A percentile compares a stretch with the other conserved stretches of the same genome.
Evolutionary conservation across 2,888 invertebrate species (phyloP).

Genomic region (Octodonta nipae): DNA sequence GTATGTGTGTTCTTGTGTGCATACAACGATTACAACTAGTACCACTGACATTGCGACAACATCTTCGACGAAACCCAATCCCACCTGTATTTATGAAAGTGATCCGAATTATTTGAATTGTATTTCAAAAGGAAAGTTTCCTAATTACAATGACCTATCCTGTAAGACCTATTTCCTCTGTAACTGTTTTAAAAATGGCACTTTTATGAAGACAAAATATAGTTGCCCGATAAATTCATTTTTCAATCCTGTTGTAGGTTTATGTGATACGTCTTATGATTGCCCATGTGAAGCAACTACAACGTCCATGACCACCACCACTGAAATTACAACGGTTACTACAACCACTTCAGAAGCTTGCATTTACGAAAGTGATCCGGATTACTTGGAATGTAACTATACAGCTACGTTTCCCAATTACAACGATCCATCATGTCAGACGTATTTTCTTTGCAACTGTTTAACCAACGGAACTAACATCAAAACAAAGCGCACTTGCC

Average conservation of each 20-base stretch:
- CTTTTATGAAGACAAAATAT: conserved; percentile 25
- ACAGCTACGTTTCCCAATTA: too few relatives aligned
- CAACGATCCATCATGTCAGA: too few relatives aligned
- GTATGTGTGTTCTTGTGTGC: conserved; percentile 32
- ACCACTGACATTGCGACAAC: too few relatives aligned
- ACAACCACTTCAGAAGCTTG: too few relatives aligned
- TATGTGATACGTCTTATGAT: conserved; percentile 35
- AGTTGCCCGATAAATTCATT: conserved; percentile 13
- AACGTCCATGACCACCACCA: background rate
- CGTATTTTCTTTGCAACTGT: too few relatives aligned
- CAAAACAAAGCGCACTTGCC: too few relatives aligned
- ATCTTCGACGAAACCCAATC: too few relatives aligned
- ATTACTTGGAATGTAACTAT: too few relatives aligned
- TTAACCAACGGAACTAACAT: too few relatives aligned
- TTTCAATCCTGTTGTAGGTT: conserved; percentile 31
- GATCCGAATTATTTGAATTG: conserved; percentile 13
- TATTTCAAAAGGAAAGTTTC: conserved; percentile 12
- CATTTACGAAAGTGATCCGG: too few relatives aligned
- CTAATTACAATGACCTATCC: conserved; percentile 17
- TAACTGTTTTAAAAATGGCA: conserved; percentile 24
- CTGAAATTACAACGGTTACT: background rate
- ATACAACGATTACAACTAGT: too few relatives aligned
- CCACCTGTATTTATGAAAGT: too few relatives aligned
- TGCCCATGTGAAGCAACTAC: conserved; percentile 21
- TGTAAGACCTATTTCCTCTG: conserved; percentile 34